A percentile compares a stretch with the other conserved stretches of the same genome.
These are phyloP conservation scores for Bugula neritina DNA, from an alignment of 2,888 invertebrate genomes.

Conservation along the genomic window DNA sequence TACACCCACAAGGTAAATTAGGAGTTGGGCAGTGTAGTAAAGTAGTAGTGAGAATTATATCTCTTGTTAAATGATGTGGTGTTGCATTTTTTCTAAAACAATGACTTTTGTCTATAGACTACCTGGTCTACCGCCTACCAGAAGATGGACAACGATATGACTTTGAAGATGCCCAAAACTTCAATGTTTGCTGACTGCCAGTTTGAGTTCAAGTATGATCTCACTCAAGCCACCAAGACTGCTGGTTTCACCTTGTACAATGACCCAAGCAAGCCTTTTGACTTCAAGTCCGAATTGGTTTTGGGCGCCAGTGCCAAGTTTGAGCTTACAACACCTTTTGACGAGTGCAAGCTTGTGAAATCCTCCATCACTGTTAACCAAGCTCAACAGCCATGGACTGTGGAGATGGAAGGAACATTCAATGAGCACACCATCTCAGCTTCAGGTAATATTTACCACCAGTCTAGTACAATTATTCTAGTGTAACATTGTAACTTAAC, in stretches of 20 bases:
- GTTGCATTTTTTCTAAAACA: no score
- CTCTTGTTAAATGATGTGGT: no score
- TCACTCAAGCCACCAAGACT: conserved; percentile 10
- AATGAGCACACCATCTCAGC: not conserved
- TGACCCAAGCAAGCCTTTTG: conserved; percentile 21
- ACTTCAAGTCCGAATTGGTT: conserved; percentile 25
- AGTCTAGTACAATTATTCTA: no score
- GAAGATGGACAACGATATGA: not conserved
- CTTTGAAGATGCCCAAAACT: not conserved
- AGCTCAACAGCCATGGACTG: conserved; percentile 10
- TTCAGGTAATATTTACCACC: not conserved
- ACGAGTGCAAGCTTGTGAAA: not conserved
- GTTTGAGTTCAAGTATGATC: not conserved
- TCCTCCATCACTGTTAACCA: not conserved
- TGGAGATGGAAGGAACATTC: not conserved
- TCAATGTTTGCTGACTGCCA: not conserved
- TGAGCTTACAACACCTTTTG: conserved; percentile 16
- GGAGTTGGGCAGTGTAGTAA: not conserved
- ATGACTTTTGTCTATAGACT: no score
- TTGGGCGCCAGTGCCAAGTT: not conserved
- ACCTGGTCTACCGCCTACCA: not conserved
- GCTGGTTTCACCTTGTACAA: conserved; percentile 2
- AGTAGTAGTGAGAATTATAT: no score
- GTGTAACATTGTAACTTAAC: not conserved
- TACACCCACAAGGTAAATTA: conserved; percentile 14